Conservation (phyloP, 2,113 vertebrate species). For the Dendropsophus ebraccatus region DNA sequence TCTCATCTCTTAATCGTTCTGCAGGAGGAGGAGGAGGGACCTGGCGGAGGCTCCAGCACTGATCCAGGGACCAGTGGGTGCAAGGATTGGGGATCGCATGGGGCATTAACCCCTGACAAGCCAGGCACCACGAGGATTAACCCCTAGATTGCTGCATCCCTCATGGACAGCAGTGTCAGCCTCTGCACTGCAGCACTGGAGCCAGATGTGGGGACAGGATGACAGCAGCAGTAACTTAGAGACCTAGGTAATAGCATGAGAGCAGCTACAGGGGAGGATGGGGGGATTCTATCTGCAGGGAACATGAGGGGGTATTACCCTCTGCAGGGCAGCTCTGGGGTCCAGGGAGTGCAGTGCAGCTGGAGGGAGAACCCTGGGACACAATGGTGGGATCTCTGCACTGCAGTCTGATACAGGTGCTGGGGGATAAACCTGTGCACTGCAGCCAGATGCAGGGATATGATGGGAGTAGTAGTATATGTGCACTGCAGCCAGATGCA, state of each 20-base stretch:
- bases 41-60: conserved; percentile 29
- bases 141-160: neutral
- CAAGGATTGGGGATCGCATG: conserved; percentile 1
- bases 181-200: conserved; percentile 20
- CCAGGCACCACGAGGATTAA: neutral
- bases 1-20: conserved; percentile 48
- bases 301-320: neutral
- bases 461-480: too few species aligned
- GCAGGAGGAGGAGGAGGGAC: conserved; percentile 50
- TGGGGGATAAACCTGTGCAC: too few species aligned
- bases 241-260: neutral
- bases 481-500: too few species aligned
- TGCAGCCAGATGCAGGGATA: too few species aligned
- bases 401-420: too few species aligned
- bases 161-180: neutral
- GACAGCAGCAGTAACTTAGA: neutral
- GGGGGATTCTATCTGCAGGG: too few species aligned
- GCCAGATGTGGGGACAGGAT: neutral
- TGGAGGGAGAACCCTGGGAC: too few species aligned
- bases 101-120: conserved; percentile 33
- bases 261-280: too few species aligned
- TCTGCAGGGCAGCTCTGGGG: neutral
- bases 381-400: too few species aligned
- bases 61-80: neutral
- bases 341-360: too few species aligned